Percentiles rank a stretch among this genome's conserved stretches.
These are phyloP conservation scores for Saccopteryx bilineata DNA, from an alignment of 2,113 vertebrate genomes.

Conservation along the genomic window DNA sequence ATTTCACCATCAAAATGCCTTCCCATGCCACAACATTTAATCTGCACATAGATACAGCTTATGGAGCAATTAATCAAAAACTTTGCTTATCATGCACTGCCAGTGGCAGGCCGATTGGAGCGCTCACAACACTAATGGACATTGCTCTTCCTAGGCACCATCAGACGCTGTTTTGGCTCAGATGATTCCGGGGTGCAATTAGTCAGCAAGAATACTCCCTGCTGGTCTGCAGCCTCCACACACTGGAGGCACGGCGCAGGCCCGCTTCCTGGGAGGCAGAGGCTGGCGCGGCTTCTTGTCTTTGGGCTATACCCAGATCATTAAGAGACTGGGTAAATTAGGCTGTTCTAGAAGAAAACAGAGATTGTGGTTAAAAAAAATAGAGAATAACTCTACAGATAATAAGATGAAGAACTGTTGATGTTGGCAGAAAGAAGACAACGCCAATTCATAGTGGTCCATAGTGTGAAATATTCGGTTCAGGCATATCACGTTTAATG, in stretches of 20 bases:
- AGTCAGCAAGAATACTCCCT: not conserved
- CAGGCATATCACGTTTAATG: not conserved
- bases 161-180: constrained; percentile 28
- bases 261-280: not conserved
- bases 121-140: not conserved
- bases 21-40: constrained; percentile 4
- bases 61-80: constrained; percentile 67
- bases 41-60: constrained; percentile 17
- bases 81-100: constrained; percentile 19
- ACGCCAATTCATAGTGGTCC: not conserved
- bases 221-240: not conserved
- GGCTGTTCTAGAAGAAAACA: not conserved
- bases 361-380: not conserved
- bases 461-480: not conserved
- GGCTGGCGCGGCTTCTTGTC: not conserved
- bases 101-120: constrained; percentile 32
- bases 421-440: not conserved
- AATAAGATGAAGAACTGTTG: not conserved
- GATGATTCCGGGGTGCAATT: not conserved
- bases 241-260: not conserved
- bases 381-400: not conserved
- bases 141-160: not conserved
- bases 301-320: not conserved
- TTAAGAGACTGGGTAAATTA: constrained; percentile 9
- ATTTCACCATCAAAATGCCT: constrained; percentile 53